Evolutionary conservation across 2,113 vertebrate genomes (phyloP).

Genomic region (Psittacula cyanocephala): DNA sequence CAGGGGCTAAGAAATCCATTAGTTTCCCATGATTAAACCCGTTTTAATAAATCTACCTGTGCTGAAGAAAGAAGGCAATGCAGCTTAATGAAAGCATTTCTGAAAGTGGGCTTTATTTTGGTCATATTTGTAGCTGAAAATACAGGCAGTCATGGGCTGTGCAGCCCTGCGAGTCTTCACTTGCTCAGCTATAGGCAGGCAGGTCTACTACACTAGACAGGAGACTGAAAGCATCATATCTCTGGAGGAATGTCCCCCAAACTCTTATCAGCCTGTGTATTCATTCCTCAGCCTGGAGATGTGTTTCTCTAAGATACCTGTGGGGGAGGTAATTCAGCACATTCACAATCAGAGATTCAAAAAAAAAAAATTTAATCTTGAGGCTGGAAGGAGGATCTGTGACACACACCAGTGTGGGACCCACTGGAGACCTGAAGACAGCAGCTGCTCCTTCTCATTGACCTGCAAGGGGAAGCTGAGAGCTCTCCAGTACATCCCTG

Average conservation of each 20-base stretch:
- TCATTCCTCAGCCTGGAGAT: not conserved
- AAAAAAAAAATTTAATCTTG: not conserved
- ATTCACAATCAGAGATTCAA: not conserved
- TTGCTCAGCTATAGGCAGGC: not conserved
- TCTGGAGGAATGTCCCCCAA: not conserved
- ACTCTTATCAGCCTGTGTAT: not conserved
- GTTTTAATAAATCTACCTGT: not conserved
- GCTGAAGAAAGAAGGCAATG: not conserved
- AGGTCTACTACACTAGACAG: not conserved
- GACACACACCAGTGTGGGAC: not conserved
- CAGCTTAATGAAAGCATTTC: not conserved
- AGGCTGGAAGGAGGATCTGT: not conserved
- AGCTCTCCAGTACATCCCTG: not conserved
- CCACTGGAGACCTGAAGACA: not conserved
- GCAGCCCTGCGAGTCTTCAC: not conserved
- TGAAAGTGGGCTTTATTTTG: not conserved
- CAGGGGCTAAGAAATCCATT: not conserved
- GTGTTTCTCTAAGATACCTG: not conserved
- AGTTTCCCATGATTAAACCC: not conserved
- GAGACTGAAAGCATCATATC: not conserved
- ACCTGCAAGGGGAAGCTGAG: not conserved
- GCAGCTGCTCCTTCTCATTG: not conserved
- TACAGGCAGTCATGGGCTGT: not conserved
- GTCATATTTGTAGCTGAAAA: not conserved
- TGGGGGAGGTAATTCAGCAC: not conserved